Evolutionary conservation across 2,888 invertebrate species (phyloP), one percentile per base, ranked within the genome.

Genomic region (Epiblema foenella): DNA sequence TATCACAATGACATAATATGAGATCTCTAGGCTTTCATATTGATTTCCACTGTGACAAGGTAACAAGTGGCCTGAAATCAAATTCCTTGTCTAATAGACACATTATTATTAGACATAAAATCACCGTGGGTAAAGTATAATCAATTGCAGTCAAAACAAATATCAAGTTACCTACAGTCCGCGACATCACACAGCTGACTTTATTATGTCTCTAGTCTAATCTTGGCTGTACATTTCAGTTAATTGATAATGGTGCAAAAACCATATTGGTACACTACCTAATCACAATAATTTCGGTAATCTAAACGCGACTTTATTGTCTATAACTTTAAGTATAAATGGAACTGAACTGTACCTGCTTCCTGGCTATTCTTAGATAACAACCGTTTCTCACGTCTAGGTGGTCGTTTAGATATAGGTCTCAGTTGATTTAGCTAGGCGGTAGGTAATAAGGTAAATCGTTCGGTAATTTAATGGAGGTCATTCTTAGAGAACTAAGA

Each of bases 361-460:
- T 37, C 18, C 64, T 51, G 33, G 20, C 39, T 54, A 52, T 63
- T 63, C 51, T 63, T 63, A 63, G 64, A 64, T 64, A 64, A 54
- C 54, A 54, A 54, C 64, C 39, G 64, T 54, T 64, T 54, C 64
- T 64, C 64, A 64, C 64, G 64, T 52, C 52, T 20, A 20, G 64
- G 64, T 64, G 64, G 64, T 64, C 64, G 64, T 64, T 54, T 39
- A 64, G 64, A 54, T 64, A 63, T 52, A 64, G 39, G 64, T 64
- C 64, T 63, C 46, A 2, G 64, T 52, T 64, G 64, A 64, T 64
- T 64, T 52, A 52, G 52, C 52, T 39, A 64, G 39, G 54, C 52
- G 39, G 64, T 54, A 54, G 64, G 54, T 52, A 54, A 54, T 64
- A 18, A 24, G 39, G 64, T 54, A 52, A 64, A 54, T 64, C 33